These are phyloP conservation scores for Nasonia oneida DNA, from an alignment of 2,888 invertebrate genomes.

Conservation along the genomic window DNA sequence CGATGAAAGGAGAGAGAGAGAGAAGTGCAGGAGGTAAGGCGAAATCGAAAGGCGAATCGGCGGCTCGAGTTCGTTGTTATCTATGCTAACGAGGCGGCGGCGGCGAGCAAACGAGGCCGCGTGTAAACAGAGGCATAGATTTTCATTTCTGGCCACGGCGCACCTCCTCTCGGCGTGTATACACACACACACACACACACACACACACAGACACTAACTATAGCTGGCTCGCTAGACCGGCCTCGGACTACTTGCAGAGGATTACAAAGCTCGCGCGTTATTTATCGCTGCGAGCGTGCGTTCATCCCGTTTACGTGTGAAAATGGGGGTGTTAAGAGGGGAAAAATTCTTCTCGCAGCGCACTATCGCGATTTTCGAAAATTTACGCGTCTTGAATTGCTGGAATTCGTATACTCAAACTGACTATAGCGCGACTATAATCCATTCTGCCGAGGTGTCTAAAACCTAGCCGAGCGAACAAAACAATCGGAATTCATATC, in stretches of 20 bases:
- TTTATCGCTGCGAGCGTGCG: slow-evolving; percentile 17
- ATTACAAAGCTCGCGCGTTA: slow-evolving; percentile 45
- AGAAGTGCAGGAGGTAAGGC: neutral
- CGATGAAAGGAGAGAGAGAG: neutral
- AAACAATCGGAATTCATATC: neutral
- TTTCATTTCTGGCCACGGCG: slow-evolving; percentile 47
- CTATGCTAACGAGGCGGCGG: slow-evolving; percentile 55
- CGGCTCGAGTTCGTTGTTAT: slow-evolving; percentile 33
- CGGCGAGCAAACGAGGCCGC: slow-evolving; percentile 50
- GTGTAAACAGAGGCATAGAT: slow-evolving; percentile 59
- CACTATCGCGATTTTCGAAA: neutral
- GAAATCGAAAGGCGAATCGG: neutral
- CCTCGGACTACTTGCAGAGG: slow-evolving; percentile 20
- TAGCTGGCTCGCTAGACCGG: neutral
- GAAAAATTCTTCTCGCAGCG: neutral
- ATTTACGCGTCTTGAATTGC: too few relatives aligned
- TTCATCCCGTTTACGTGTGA: neutral
- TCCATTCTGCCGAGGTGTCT: too few relatives aligned
- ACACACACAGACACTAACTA: neutral
- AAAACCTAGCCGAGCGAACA: too few relatives aligned
- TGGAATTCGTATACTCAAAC: too few relatives aligned
- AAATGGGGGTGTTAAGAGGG: neutral
- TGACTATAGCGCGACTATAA: too few relatives aligned
- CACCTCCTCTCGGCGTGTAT: neutral
- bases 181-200: neutral